Evolutionary conservation across 2,888 invertebrate species (phyloP).

Genomic region (Nomada flava): DNA sequence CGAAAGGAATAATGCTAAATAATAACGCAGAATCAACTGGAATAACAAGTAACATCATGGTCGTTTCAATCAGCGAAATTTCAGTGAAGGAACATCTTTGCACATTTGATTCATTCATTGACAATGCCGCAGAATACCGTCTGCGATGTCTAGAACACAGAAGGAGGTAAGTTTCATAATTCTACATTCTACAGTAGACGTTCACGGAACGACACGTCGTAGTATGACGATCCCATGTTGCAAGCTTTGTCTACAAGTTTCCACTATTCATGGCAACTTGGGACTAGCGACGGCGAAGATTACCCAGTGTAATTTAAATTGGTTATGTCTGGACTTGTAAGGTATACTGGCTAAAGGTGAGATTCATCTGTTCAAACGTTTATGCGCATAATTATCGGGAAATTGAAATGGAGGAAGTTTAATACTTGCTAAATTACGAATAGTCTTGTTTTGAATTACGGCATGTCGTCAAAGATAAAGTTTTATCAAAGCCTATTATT

Average conservation of each 20-base stretch:
- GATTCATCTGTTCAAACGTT: background rate
- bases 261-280: constrained; percentile 17
- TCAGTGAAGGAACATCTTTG: background rate
- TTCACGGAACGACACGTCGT: constrained; percentile 14
- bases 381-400: background rate
- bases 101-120: constrained; percentile 5
- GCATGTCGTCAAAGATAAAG: background rate
- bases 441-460: background rate
- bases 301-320: constrained; percentile 47
- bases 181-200: constrained; percentile 12
- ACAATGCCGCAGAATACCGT: constrained; percentile 1
- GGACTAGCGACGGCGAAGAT: constrained; percentile 29
- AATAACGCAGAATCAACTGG: background rate
- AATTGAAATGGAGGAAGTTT: background rate
- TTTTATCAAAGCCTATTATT: background rate
- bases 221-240: constrained; percentile 29
- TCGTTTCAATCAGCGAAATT: background rate
- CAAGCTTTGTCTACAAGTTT: constrained; percentile 41
- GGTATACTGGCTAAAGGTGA: constrained; percentile 20
- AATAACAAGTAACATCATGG: background rate
- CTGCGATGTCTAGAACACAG: constrained; percentile 16
- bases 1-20: background rate
- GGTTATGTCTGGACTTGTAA: constrained; percentile 18
- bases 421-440: background rate
- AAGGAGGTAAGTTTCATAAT: constrained; percentile 32